A percentile compares a stretch with the other conserved stretches of the same genome.
Evolutionary conservation across 2,113 vertebrate genomes (phyloP).

Genomic region (Agelaius phoeniceus): DNA sequence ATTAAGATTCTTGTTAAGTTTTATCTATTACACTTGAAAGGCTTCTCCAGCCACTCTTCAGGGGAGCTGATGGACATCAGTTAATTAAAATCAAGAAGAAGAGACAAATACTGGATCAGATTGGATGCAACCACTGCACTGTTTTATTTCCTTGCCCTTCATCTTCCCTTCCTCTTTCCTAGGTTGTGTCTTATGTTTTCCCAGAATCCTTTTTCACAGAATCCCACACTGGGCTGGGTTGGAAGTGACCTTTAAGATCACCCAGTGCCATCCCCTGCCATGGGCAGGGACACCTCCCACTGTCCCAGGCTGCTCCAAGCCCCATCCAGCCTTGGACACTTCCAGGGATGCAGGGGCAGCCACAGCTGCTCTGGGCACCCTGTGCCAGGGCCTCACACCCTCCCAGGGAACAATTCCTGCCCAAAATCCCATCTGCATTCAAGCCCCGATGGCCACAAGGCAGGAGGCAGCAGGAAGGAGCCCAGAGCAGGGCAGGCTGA

Average conservation of each 20-base stretch:
- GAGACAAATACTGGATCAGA: background rate
- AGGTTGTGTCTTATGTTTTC: background rate
- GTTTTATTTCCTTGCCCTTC: background rate
- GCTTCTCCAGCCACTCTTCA: background rate
- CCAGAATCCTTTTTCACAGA: background rate
- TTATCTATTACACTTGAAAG: background rate
- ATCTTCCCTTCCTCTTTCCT: background rate
- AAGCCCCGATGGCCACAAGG: background rate
- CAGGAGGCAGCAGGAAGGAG: background rate
- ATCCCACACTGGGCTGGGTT: background rate
- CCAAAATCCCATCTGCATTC: background rate
- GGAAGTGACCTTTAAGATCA: accelerated
- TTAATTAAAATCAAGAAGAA: background rate
- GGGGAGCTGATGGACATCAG: background rate
- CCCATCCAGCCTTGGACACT: accelerated
- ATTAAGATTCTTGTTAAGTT: background rate
- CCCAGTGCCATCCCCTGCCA: accelerated
- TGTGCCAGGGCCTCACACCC: background rate
- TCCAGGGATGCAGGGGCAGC: background rate
- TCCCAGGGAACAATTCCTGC: accelerated
- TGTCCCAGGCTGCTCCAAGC: background rate
- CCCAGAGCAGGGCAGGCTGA: background rate
- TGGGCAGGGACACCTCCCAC: background rate
- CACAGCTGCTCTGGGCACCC: background rate
- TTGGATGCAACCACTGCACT: background rate